These are phyloP conservation scores for Arctopsyche grandis DNA, from an alignment of 1,140 invertebrate genomes.

Conservation along the genomic window DNA sequence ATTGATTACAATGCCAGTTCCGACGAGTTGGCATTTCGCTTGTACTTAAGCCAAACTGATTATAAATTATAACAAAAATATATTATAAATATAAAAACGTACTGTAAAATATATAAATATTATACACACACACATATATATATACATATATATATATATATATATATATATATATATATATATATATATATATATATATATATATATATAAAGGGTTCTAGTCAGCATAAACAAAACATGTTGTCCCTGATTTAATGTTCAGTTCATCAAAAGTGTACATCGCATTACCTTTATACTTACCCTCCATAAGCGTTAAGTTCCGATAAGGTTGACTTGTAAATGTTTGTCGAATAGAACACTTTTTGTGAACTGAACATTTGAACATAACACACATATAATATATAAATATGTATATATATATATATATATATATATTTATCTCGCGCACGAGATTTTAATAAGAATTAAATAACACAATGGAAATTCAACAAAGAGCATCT, in stretches of 20 bases:
- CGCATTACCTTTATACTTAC: slow-evolving; percentile 52
- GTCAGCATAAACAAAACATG: slow-evolving; percentile 57
- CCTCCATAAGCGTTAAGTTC: slow-evolving; percentile 54
- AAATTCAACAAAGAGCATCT: slow-evolving; percentile 58
- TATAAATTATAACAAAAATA: slow-evolving; percentile 53
- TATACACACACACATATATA: slow-evolving; percentile 29
- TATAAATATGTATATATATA: slow-evolving; percentile 24
- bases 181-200: slow-evolving; percentile 49
- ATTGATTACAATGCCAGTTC: slow-evolving; percentile 53
- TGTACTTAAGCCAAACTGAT: slow-evolving; percentile 55
- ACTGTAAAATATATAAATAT: slow-evolving; percentile 44
- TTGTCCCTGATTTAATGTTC: slow-evolving; percentile 57
- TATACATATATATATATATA: slow-evolving; percentile 47
- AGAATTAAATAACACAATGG: slow-evolving; percentile 57
- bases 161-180: slow-evolving; percentile 21
- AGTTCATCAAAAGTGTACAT: slow-evolving; percentile 49
- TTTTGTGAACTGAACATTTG: slow-evolving; percentile 56
- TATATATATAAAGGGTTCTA: slow-evolving; percentile 51
- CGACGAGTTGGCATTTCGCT: slow-evolving; percentile 50
- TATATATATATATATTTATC: slow-evolving; percentile 24
- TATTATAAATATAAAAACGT: slow-evolving; percentile 54
- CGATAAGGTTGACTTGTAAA: slow-evolving; percentile 50
- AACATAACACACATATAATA: not conserved
- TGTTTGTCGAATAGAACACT: slow-evolving; percentile 48
- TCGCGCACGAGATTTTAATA: slow-evolving; percentile 29